Percentiles rank a stretch among this genome's conserved stretches.
phyloP scores from a whole-genome alignment of 2,113 vertebrate genomes.

The Proterorhinus semilunaris region DNA sequence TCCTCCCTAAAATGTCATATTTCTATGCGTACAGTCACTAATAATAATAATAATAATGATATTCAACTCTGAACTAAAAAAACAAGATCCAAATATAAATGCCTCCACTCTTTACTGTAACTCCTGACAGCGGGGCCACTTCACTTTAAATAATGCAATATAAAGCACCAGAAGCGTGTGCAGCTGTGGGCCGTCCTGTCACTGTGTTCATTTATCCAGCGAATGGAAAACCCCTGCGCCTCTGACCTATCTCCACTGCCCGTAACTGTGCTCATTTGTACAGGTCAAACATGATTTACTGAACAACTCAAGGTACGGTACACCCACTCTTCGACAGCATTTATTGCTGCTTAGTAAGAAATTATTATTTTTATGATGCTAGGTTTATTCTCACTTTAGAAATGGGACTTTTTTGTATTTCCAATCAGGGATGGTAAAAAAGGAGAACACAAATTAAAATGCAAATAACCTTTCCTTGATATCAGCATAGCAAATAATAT shows the following conservation, averaged over 20 bases:
- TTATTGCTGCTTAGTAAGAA: background rate
- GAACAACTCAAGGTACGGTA: conserved; percentile 22
- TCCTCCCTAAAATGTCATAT: no score
- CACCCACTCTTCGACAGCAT: conserved; percentile 14
- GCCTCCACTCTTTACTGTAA: conserved; percentile 19
- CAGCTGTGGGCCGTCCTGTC: conserved; percentile 31
- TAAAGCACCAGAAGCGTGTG: conserved; percentile 16
- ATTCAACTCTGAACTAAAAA: no score
- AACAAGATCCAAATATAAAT: background rate
- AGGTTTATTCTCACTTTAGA: background rate
- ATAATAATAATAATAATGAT: no score
- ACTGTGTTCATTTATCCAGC: conserved; percentile 36
- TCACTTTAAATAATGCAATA: conserved; percentile 40
- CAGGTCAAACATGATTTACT: conserved; percentile 51
- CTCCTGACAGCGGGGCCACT: conserved; percentile 47
- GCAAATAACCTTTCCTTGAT: background rate
- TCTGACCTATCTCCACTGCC: conserved; percentile 39
- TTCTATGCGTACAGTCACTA: no score
- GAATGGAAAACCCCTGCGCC: conserved; percentile 54
- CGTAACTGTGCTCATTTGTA: conserved; percentile 53
- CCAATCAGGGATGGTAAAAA: background rate
- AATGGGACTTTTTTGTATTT: background rate
- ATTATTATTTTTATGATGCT: background rate
- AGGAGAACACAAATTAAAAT: background rate
- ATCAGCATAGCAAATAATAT: background rate